Percentiles rank a stretch among this genome's conserved stretches.
phyloP scores from a whole-genome alignment of 2,797 vertebrate species.

The Falco naumanni region DNA sequence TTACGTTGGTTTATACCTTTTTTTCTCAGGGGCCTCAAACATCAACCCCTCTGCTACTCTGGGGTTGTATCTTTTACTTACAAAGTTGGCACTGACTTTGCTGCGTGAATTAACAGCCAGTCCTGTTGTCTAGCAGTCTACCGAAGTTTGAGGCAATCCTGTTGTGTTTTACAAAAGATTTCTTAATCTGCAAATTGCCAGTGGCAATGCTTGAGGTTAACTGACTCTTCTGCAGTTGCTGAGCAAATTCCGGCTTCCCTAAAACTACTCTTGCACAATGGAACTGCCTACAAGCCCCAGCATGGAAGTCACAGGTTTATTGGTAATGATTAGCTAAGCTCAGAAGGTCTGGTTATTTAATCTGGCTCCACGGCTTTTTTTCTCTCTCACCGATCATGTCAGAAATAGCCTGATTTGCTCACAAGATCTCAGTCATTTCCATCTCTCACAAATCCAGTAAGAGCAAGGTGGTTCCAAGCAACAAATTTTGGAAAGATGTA shows the following conservation, averaged over 20 bases:
- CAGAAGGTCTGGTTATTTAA: neutral
- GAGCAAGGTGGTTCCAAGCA: neutral
- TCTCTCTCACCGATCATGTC: neutral
- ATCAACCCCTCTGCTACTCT: neutral
- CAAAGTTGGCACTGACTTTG: neutral
- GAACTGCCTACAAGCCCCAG: neutral
- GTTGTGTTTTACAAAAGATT: neutral
- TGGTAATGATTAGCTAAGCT: neutral
- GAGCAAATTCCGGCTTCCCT: neutral
- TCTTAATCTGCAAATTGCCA: neutral
- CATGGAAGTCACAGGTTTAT: neutral
- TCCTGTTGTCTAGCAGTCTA: neutral
- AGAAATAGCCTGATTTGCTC: neutral
- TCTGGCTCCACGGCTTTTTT: neutral
- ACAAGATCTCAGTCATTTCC: neutral
- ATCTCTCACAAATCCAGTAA: neutral
- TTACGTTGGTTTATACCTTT: neutral
- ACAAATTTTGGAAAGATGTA: neutral
- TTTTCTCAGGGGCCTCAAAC: neutral
- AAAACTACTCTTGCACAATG: neutral
- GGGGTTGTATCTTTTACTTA: neutral
- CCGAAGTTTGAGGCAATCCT: neutral
- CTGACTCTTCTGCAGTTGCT: neutral
- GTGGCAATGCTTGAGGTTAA: neutral
- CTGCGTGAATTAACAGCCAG: neutral